Conservation (phyloP, 2,113 vertebrate species). For the Sapayoa aenigma region DNA sequence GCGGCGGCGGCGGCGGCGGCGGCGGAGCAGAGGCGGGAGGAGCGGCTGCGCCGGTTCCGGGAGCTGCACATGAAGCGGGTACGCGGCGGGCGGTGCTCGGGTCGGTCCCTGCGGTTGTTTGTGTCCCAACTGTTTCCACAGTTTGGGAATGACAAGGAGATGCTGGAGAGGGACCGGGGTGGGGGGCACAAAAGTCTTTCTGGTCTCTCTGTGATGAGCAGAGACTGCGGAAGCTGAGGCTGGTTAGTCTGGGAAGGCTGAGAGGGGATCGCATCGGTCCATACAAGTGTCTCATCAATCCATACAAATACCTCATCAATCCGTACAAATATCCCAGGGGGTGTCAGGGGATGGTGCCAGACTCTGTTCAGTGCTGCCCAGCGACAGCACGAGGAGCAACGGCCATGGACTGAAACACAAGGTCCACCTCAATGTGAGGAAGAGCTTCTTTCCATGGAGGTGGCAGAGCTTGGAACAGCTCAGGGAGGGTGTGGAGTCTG, state of each 20-base stretch:
- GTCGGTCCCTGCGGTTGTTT: not conserved
- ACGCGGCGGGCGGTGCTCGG: not conserved
- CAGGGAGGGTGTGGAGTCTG: not conserved
- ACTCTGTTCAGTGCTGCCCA: not conserved
- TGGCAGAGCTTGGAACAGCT: not conserved
- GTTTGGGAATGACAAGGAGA: not conserved
- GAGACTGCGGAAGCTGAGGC: not conserved
- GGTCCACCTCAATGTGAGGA: not conserved
- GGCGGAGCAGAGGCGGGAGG: slow-evolving; percentile 81
- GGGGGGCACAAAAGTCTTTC: not conserved
- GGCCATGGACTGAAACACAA: not conserved
- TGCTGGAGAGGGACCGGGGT: not conserved
- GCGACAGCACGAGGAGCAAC: not conserved
- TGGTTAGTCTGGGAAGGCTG: not conserved
- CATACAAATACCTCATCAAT: not conserved
- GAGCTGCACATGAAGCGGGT: slow-evolving; percentile 93
- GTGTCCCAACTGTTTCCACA: too few relatives aligned
- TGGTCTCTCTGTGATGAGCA: not conserved
- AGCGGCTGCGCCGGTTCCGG: slow-evolving; percentile 84
- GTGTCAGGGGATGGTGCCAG: too few relatives aligned
- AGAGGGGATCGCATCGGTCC: not conserved
- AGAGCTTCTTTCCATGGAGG: not conserved
- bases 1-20: slow-evolving; percentile 13
- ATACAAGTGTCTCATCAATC: not conserved
- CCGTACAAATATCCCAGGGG: not conserved